phyloP scores from a whole-genome alignment of 2,113 vertebrate species.

The Gnathonemus echidnorhynchus region DNA sequence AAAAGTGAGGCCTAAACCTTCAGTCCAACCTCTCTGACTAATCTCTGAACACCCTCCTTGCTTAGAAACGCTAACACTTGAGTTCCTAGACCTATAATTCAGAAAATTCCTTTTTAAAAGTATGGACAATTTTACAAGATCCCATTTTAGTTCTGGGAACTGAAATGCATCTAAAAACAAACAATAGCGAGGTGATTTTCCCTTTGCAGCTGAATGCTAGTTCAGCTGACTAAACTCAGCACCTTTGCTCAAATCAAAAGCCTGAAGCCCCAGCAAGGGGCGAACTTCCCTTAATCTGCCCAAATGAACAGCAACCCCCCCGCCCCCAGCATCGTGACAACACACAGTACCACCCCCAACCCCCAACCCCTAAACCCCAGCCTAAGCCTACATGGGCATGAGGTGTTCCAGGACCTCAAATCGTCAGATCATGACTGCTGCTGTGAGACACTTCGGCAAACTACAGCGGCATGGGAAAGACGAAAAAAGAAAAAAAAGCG shows the following conservation, averaged over 20 bases:
- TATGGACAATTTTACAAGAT: neutral
- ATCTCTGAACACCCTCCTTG: neutral
- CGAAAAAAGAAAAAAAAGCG: neutral
- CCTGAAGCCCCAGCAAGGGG: neutral
- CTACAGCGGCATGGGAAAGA: neutral
- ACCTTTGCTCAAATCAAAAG: constrained; percentile 10
- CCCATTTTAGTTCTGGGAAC: neutral
- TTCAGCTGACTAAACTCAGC: neutral
- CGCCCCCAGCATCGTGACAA: neutral
- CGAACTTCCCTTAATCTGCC: neutral
- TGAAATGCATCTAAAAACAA: neutral
- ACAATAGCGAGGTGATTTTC: neutral
- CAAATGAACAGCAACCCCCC: neutral
- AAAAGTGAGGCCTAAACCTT: neutral
- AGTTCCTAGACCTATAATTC: neutral
- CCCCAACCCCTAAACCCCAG: neutral
- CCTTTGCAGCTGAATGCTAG: neutral
- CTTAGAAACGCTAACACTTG: neutral
- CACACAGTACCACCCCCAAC: neutral
- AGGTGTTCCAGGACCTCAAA: constrained; percentile 7
- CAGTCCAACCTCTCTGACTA: neutral
- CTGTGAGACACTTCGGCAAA: neutral
- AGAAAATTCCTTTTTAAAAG: neutral
- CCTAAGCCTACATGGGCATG: neutral
- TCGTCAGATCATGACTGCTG: constrained; percentile 22